Base-by-base conservation (phyloP, 2,888 invertebrate genomes). In the Argyresthia goedartella region DNA sequence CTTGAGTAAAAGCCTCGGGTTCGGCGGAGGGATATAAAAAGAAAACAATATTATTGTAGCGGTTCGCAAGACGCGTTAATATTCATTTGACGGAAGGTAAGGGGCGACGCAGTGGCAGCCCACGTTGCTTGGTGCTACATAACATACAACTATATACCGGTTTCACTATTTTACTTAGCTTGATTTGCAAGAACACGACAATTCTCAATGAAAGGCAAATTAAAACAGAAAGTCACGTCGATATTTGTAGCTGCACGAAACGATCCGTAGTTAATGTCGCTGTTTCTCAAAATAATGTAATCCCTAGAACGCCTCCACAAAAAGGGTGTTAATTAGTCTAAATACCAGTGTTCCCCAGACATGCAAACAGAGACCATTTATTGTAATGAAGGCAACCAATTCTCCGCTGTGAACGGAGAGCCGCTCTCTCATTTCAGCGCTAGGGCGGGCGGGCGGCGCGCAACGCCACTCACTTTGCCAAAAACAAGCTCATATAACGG, bases 401-500 rank as follows among this genome's bases (percentile, higher is more conserved):
- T 76, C 73, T 71, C 73, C 69, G 65, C 69, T 63, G 67, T 67
- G 74, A 73, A 75, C 76, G 15, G 41, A 14, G 16, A 6, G 39
- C 3, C 67, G 73, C 71, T 80, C 76, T 77, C 79, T 81, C 78
- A 81, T 78, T 80, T 73, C 62, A 65, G 69, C 65, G 66, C 71
- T 66, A 68, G 76, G 75, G 76, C 75, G 67, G 63, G 41, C 61
- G 73, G 71, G 76, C 69, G 76, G 66, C 69, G 72, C 67, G 73
- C 74, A 71, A 72, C 75, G 69, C 69, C 66, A 68, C 72, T 66
- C 71, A 71, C 69, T 80, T 81, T 80, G 77, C 81, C 84, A 77
- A 79, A 81, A 84, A 82, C 82, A 82, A 81, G 80, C 73, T 73
- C 80, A 80, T 59, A 81, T 84, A 82, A 80, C 80, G 72, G 77